Evolutionary conservation across 2,888 invertebrate genomes (phyloP).

Genomic region (Ametastegia equiseti): DNA sequence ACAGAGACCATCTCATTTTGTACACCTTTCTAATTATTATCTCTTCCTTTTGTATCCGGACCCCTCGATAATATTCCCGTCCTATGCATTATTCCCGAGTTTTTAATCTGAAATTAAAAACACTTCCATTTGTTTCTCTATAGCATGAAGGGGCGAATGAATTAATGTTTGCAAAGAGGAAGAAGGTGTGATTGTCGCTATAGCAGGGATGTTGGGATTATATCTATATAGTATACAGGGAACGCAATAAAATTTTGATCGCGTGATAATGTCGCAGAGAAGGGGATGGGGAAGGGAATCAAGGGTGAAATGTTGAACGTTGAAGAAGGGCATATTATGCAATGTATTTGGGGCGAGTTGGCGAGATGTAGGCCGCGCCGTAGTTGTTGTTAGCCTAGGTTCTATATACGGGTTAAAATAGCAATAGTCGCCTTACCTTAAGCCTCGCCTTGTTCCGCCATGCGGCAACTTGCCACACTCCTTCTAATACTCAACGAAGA

Average conservation of each 20-base stretch:
- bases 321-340: conserved; percentile 16
- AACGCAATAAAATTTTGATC: conserved; percentile 25
- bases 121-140: too few relatives aligned
- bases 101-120: too few relatives aligned
- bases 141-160: not conserved
- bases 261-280: conserved; percentile 12
- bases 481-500: too few relatives aligned
- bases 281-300: not conserved
- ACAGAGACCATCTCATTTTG: too few relatives aligned
- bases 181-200: not conserved
- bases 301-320: not conserved
- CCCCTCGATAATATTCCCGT: too few relatives aligned
- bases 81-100: too few relatives aligned
- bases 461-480: too few relatives aligned
- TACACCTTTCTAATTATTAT: too few relatives aligned
- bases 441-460: too few relatives aligned
- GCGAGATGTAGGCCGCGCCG: conserved; percentile 44
- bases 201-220: not conserved
- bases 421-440: not conserved
- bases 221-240: too few relatives aligned
- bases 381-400: not conserved
- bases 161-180: not conserved
- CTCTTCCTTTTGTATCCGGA: too few relatives aligned
- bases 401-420: conserved; percentile 9
- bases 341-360: conserved; percentile 36